Conservation (phyloP, 1,140 invertebrate genomes). For the Drosophila pseudoananassae region DNA sequence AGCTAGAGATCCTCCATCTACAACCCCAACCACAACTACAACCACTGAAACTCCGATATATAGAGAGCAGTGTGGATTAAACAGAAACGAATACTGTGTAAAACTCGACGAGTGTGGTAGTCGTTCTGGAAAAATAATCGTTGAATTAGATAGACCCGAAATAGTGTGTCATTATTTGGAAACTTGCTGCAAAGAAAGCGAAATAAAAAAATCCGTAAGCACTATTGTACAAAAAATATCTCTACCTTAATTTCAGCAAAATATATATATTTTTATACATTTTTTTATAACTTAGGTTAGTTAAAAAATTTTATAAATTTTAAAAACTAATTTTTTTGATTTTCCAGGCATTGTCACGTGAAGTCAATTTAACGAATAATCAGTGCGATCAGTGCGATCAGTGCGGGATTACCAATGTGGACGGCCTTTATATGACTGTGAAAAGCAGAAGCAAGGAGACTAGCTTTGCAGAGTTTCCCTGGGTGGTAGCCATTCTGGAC, state of each 20-base stretch:
- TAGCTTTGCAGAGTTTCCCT: slow-evolving; percentile 11
- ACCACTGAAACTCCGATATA: no score
- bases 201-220: no score
- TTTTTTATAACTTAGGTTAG: no score
- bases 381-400: slow-evolving; percentile 5
- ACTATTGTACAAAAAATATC: no score
- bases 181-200: slow-evolving; percentile 10
- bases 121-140: neutral
- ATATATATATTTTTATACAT: no score
- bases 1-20: no score
- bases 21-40: no score
- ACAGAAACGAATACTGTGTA: neutral
- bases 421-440: neutral
- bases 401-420: slow-evolving; percentile 2
- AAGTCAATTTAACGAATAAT: neutral
- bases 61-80: no score
- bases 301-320: no score
- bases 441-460: neutral
- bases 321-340: no score
- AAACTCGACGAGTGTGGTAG: neutral
- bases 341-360: neutral
- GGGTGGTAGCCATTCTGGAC: slow-evolving; percentile 3
- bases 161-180: slow-evolving; percentile 26
- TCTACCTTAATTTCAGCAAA: no score
- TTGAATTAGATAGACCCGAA: neutral